A percentile compares a stretch with the other conserved stretches of the same genome.
These are phyloP conservation scores for Pseudopodoces humilis DNA, from an alignment of 2,113 vertebrate genomes.

Conservation along the genomic window DNA sequence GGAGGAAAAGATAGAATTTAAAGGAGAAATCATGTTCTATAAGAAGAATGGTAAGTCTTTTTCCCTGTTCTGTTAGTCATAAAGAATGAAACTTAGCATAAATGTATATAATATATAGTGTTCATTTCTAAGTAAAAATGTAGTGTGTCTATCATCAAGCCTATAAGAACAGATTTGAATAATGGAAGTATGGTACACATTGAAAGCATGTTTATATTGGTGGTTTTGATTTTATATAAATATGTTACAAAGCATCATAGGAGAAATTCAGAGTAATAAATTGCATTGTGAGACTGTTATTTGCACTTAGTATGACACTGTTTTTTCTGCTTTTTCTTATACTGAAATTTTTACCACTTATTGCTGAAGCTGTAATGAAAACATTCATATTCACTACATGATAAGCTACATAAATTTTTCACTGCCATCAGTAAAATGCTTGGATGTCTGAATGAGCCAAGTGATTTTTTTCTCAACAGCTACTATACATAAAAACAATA, in stretches of 20 bases:
- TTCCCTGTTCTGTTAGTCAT: not conserved
- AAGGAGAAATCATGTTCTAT: constrained; percentile 97
- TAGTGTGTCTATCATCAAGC: not conserved
- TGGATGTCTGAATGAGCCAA: not conserved
- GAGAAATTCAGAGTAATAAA: not conserved
- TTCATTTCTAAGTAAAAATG: not conserved
- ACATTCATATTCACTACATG: not conserved
- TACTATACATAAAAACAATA: not conserved
- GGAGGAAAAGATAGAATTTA: constrained; percentile 94
- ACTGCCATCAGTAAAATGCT: not conserved
- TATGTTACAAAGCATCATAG: not conserved
- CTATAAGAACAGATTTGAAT: not conserved
- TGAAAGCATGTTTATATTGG: not conserved
- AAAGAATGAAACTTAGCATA: not conserved
- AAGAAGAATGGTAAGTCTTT: constrained; percentile 84
- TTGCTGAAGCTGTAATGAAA: not conserved
- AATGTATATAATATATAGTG: not conserved
- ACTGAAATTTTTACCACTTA: not conserved
- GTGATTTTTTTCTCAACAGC: not conserved
- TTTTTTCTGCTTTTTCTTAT: not conserved
- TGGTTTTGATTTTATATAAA: not conserved
- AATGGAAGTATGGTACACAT: not conserved
- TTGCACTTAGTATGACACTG: not conserved
- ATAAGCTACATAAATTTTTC: not conserved
- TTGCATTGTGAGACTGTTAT: not conserved